phyloP scores from a whole-genome alignment of 2,797 vertebrate genomes.

The Phrynocephalus vlangalii region DNA sequence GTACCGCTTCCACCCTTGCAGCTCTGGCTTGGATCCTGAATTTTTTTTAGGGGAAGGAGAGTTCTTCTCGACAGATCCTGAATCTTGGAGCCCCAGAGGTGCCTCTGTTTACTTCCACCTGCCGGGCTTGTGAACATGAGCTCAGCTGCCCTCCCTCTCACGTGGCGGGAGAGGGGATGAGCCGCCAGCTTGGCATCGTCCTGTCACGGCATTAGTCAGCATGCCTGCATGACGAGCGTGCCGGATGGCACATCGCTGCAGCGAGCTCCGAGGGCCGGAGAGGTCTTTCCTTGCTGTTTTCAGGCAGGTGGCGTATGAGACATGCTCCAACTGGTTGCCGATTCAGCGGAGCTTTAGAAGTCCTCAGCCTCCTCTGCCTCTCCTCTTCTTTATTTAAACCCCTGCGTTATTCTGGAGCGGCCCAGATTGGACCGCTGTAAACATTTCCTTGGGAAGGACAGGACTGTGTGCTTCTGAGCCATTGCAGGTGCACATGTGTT shows the following conservation, averaged over 20 bases:
- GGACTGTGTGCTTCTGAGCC: too few relatives aligned
- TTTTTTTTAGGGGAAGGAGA: background rate
- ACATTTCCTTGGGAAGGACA: too few relatives aligned
- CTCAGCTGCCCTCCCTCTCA: conserved; percentile 9
- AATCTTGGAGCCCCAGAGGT: background rate
- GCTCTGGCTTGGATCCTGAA: background rate
- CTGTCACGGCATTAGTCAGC: background rate
- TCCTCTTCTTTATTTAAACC: background rate
- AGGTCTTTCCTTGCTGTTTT: background rate
- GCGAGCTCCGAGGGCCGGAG: background rate
- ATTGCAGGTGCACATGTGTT: too few relatives aligned
- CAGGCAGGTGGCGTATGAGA: background rate
- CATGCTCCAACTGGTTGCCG: background rate
- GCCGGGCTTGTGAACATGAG: background rate
- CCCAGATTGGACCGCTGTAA: too few relatives aligned
- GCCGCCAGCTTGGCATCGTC: conserved; percentile 36
- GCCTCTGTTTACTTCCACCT: background rate
- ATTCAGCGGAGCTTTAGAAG: conserved; percentile 7
- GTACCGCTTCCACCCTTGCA: background rate
- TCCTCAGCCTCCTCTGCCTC: background rate
- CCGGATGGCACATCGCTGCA: background rate
- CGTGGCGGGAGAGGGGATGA: conserved; percentile 54
- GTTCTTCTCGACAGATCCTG: background rate
- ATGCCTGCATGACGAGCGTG: background rate
- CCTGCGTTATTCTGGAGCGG: too few relatives aligned